Evolutionary conservation across 2,888 invertebrate genomes (phyloP).

Genomic region (Meteorus cinctellus): DNA sequence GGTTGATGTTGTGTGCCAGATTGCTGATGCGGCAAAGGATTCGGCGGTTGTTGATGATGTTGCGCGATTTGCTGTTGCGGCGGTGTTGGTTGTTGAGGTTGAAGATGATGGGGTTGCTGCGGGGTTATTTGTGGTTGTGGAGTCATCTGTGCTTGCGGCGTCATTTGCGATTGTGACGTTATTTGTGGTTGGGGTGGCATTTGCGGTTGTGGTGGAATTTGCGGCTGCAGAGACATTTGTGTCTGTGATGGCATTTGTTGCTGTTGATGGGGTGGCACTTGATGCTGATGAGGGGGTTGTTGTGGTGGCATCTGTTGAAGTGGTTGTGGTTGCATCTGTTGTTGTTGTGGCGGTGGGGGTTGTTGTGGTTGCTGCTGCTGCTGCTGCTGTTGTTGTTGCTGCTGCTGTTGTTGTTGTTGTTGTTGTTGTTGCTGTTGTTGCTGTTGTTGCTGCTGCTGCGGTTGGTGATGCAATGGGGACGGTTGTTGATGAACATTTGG

Average conservation of each 20-base stretch:
- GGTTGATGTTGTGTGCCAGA: constrained; percentile 37
- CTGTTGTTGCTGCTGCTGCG: constrained; percentile 49
- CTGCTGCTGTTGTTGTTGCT: background rate
- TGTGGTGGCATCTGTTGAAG: constrained; percentile 37
- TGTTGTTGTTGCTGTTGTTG: constrained; percentile 53
- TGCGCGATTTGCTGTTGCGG: constrained; percentile 31
- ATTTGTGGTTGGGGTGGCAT: constrained; percentile 52
- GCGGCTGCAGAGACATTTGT: constrained; percentile 44
- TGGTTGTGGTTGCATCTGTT: constrained; percentile 49
- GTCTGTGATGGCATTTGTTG: background rate
- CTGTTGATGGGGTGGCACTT: background rate
- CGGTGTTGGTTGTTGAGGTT: background rate
- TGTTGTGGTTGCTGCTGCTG: too few relatives aligned
- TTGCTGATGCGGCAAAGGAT: constrained; percentile 45
- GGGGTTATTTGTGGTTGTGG: background rate
- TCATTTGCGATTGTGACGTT: constrained; percentile 49
- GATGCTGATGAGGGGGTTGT: constrained; percentile 3
- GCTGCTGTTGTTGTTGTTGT: constrained; percentile 15
- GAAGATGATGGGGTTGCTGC: constrained; percentile 39
- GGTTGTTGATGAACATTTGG: constrained; percentile 43
- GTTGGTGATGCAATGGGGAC: constrained; percentile 50
- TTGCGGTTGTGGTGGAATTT: constrained; percentile 37
- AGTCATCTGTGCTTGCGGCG: too few relatives aligned
- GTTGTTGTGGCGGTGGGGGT: constrained; percentile 72
- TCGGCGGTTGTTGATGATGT: constrained; percentile 63